Evolutionary conservation across 2,113 vertebrate genomes (phyloP), one percentile per base, ranked within the genome.

Genomic region (Empidonax traillii): DNA sequence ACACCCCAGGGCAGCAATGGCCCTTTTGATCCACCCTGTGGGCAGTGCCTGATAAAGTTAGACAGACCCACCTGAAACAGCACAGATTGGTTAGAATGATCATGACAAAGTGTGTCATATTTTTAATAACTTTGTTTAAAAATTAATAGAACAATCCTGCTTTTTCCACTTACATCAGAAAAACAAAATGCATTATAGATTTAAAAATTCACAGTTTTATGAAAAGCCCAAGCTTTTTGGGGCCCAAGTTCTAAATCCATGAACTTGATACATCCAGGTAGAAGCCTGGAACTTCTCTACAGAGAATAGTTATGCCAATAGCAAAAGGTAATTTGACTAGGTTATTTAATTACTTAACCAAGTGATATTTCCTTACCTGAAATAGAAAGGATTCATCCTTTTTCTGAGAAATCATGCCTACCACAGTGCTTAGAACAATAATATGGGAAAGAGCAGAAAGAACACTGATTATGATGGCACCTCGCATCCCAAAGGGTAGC

Each of bases 401-500:
- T 66, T 71, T 23, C 10, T 33, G 20, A 59, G 62, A 35, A 72
- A 31, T 17, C 24, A 21, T 3, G 22, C 59, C 75, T 59, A 97
- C 82, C 25, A 94, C 73, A 56, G 98, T 31, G 9, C 97, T 97
- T 37, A 99, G 96, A 80, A 98, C 98, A 33, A 99, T 73, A 87
- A 99, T 98, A 96, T 99, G 98, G 44, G 99, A 99, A 61, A 98
- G 35, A 9, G 98, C 98, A 80, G 99, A 98, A 96, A 99, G 24
- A 37, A 98, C 31, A 7, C 99, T 99, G 78, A 99, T 92, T 18
- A 96, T 91, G 35, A 99, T 87, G 19, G 99, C 99, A 3, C 98
- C 98, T 97, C 93, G 95, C 98, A 98, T 97, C 96, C 98, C 98
- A 97, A 99, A 99, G 22, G 99, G 99, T 85, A 99, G 97, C 98